Evolutionary conservation across 2,113 vertebrate species (phyloP).

Genomic region (Panthera leo): DNA sequence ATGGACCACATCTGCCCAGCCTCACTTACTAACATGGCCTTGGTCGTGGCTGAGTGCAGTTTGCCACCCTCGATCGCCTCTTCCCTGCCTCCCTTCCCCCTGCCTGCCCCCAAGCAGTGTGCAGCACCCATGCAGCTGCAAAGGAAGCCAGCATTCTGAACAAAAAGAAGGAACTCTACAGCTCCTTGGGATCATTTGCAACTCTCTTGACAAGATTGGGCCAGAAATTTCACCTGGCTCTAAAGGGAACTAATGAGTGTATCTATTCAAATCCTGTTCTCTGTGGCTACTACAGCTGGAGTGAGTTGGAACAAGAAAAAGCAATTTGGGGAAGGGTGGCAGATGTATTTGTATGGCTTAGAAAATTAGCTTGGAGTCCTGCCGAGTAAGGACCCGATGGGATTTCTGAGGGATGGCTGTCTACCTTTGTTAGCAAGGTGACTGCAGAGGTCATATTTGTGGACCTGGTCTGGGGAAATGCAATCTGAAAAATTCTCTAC

Average conservation of each 20-base stretch:
- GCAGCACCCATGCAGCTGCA: rapidly evolving
- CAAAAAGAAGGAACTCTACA: too few species aligned
- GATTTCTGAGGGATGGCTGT: not conserved
- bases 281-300: not conserved
- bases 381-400: not conserved
- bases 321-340: not conserved
- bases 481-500: not conserved
- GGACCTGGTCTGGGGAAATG: not conserved
- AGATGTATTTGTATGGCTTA: not conserved
- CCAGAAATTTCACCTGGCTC: not conserved
- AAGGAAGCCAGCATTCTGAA: not conserved
- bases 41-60: not conserved
- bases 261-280: not conserved
- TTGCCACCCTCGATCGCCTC: not conserved
- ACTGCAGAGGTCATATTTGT: not conserved
- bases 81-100: not conserved
- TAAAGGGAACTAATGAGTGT: not conserved
- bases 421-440: not conserved
- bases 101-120: not conserved
- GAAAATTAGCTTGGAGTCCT: conserved; percentile 1
- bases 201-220: not conserved
- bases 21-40: not conserved
- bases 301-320: not conserved
- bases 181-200: too few species aligned
- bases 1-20: not conserved